Evolutionary conservation across 2,888 invertebrate species (phyloP).

Genomic region (Linnaemya vulpina): DNA sequence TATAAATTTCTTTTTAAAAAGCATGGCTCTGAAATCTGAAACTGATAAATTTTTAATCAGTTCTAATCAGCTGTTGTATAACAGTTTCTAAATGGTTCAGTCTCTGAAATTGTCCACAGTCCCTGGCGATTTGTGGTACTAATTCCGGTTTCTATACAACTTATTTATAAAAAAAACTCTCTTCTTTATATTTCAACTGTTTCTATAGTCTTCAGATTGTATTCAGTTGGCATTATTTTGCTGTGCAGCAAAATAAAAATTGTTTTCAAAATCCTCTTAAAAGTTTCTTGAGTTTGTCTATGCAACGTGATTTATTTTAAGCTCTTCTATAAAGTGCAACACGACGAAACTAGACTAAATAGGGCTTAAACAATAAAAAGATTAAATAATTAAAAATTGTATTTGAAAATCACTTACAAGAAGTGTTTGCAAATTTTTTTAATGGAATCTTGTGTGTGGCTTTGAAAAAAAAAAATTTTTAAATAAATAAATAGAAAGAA

Average conservation of each 20-base stretch:
- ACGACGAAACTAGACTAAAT: conserved; percentile 43
- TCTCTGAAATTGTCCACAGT: too few relatives aligned
- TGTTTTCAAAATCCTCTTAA: conserved; percentile 47
- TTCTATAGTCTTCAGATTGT: too few relatives aligned
- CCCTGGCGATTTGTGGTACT: too few relatives aligned
- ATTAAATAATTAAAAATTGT: conserved; percentile 40
- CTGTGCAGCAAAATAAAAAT: conserved; percentile 26
- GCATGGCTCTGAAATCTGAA: too few relatives aligned
- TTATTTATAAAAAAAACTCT: too few relatives aligned
- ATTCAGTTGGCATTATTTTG: not conserved
- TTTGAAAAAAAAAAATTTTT: not conserved
- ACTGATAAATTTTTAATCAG: not conserved
- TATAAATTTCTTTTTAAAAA: too few relatives aligned
- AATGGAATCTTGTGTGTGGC: not conserved
- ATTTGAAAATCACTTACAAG: conserved; percentile 20
- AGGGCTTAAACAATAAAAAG: conserved; percentile 51
- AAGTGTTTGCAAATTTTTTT: not conserved
- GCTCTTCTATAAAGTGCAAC: not conserved
- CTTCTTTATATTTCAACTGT: too few relatives aligned
- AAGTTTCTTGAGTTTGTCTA: conserved; percentile 14
- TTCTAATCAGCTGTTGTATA: not conserved
- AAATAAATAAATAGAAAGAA: too few relatives aligned
- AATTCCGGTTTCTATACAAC: too few relatives aligned
- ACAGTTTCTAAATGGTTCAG: too few relatives aligned
- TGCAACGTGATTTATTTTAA: not conserved